Conservation (phyloP, 2,797 vertebrate genomes). For the Etheostoma perlongum region DNA sequence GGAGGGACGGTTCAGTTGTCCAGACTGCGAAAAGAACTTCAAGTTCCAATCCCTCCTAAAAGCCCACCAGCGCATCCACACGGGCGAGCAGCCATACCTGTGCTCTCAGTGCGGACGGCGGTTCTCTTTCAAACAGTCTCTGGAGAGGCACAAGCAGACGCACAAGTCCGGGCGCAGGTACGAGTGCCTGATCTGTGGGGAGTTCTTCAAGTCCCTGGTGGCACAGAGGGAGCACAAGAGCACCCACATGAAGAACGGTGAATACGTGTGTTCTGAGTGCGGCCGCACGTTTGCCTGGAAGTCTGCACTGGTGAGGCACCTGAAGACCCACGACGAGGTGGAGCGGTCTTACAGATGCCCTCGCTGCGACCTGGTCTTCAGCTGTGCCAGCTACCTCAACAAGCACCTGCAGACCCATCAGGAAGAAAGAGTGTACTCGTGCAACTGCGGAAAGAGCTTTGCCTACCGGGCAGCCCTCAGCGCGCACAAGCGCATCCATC, state of each 20-base stretch:
- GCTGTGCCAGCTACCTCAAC: constrained; percentile 62
- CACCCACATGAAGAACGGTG: constrained; percentile 71
- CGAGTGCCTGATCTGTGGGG: constrained; percentile 78
- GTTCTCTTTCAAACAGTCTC: constrained; percentile 85
- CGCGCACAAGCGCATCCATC: constrained; percentile 78
- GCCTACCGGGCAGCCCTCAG: constrained; percentile 78
- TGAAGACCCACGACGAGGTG: constrained; percentile 67
- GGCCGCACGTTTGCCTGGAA: constrained; percentile 78
- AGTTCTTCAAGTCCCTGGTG: constrained; percentile 75
- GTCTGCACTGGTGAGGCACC: constrained; percentile 78
- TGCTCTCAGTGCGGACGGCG: constrained; percentile 80
- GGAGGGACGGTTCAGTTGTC: constrained; percentile 69
- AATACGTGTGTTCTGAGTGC: constrained; percentile 74
- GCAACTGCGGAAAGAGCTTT: constrained; percentile 83
- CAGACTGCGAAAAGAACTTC: constrained; percentile 82
- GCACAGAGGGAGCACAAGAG: constrained; percentile 66
- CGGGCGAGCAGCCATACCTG: constrained; percentile 82
- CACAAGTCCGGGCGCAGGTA: constrained; percentile 76
- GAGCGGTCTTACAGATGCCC: constrained; percentile 62
- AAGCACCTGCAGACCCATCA: constrained; percentile 74
- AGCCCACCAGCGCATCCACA: constrained; percentile 83
- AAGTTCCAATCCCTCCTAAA: constrained; percentile 79
- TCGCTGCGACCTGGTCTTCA: constrained; percentile 71
- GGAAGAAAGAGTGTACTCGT: constrained; percentile 69
- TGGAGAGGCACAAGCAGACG: constrained; percentile 83